These are phyloP conservation scores for Drosophila niveifrons DNA, from an alignment of 2,888 invertebrate species.

Conservation along the genomic window DNA sequence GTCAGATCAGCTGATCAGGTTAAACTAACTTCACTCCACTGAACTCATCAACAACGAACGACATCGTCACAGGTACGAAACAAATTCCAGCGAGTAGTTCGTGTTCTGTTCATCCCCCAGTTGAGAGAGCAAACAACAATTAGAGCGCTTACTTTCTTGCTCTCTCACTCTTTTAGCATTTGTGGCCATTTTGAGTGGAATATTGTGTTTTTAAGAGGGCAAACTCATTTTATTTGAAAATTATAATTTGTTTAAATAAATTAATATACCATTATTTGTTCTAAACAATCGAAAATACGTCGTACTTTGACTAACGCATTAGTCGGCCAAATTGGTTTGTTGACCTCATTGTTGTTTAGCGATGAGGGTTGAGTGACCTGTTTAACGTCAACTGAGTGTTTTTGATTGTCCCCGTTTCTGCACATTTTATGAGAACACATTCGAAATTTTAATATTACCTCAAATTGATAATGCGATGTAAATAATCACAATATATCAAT, in stretches of 20 bases:
- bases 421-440: too few relatives aligned
- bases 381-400: slow-evolving; percentile 44
- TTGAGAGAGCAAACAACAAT: slow-evolving; percentile 12
- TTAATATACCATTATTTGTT: slow-evolving; percentile 10
- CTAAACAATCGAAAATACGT: slow-evolving; percentile 17
- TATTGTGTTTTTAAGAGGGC: neutral
- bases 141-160: slow-evolving; percentile 14
- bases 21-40: slow-evolving; percentile 47
- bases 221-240: slow-evolving; percentile 16
- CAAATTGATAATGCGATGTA: slow-evolving; percentile 1
- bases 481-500: neutral
- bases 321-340: slow-evolving; percentile 63
- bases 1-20: slow-evolving; percentile 72
- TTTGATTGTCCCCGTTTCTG: slow-evolving; percentile 8
- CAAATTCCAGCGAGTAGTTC: slow-evolving; percentile 31
- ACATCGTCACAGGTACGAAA: slow-evolving; percentile 43
- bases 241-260: neutral
- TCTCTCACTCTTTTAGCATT: slow-evolving; percentile 14
- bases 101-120: slow-evolving; percentile 48
- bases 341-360: slow-evolving; percentile 71
- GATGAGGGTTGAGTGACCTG: slow-evolving; percentile 76
- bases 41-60: neutral
- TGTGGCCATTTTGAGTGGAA: slow-evolving; percentile 69
- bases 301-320: slow-evolving; percentile 21
- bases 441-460: neutral